Evolutionary conservation across 2,113 vertebrate genomes (phyloP).

Genomic region (Microcebus murinus): DNA sequence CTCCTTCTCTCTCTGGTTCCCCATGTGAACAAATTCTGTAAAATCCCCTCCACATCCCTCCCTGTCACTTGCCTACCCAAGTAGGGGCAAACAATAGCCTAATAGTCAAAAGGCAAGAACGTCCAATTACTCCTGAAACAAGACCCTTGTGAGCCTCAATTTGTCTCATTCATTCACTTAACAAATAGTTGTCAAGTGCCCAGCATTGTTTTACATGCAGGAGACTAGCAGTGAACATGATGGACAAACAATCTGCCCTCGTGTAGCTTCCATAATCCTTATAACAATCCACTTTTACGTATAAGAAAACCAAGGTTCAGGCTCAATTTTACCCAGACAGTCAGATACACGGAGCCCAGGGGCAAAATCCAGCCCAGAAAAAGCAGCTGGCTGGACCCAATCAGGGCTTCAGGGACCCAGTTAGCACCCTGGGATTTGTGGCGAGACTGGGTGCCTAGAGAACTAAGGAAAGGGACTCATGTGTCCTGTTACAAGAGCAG

Average conservation of each 20-base stretch:
- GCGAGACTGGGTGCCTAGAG: not conserved
- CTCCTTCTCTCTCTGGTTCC: not conserved
- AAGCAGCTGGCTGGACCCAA: not conserved
- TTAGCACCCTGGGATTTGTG: not conserved
- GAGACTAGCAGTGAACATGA: not conserved
- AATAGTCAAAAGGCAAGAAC: not conserved
- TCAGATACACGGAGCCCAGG: not conserved
- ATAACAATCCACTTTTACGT: not conserved
- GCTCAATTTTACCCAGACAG: not conserved
- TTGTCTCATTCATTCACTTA: conserved; percentile 29
- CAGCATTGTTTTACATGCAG: not conserved
- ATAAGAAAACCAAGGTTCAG: not conserved
- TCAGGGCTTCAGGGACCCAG: not conserved
- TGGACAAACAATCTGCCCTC: not conserved
- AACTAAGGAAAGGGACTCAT: not conserved
- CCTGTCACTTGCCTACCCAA: not conserved
- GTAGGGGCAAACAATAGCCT: not conserved
- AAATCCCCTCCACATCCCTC: not conserved
- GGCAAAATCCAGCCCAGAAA: not conserved
- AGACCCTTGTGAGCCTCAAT: not conserved
- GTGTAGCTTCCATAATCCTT: not conserved
- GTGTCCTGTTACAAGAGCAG: not conserved
- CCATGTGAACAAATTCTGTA: not conserved
- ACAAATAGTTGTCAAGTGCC: not conserved
- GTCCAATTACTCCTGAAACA: not conserved